phyloP scores from a whole-genome alignment of 2,888 invertebrate genomes.

The Clepsis dumicolana region DNA sequence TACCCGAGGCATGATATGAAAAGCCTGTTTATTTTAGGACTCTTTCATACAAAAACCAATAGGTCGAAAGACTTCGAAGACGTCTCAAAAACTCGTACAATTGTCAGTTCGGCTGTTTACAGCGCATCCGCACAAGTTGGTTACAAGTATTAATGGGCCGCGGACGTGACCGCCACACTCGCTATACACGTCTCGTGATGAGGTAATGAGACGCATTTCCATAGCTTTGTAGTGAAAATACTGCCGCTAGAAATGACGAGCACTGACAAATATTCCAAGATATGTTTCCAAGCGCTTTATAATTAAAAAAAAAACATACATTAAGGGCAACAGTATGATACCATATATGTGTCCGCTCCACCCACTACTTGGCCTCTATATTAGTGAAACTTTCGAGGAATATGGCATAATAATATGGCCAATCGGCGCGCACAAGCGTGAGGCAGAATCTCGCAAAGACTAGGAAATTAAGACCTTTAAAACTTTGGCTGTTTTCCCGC shows the following conservation, averaged over 20 bases:
- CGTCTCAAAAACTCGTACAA: background rate
- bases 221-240: conserved; percentile 48
- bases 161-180: conserved; percentile 70
- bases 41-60: background rate
- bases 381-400: too few relatives aligned
- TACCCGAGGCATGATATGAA: background rate
- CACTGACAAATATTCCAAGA: too few relatives aligned
- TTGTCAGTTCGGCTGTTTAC: conserved; percentile 31
- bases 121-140: conserved; percentile 46
- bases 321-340: too few relatives aligned
- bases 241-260: background rate
- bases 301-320: too few relatives aligned
- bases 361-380: too few relatives aligned
- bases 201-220: conserved; percentile 71
- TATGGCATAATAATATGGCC: too few relatives aligned
- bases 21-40: background rate
- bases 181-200: conserved; percentile 63
- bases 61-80: background rate
- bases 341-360: too few relatives aligned
- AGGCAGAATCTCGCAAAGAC: too few relatives aligned
- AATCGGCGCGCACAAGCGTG: too few relatives aligned
- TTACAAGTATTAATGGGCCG: conserved; percentile 71
- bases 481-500: too few relatives aligned
- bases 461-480: too few relatives aligned
- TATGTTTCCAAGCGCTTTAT: too few relatives aligned